phyloP scores from a whole-genome alignment of 2,888 invertebrate genomes.

The Drosophila glabriapex region DNA sequence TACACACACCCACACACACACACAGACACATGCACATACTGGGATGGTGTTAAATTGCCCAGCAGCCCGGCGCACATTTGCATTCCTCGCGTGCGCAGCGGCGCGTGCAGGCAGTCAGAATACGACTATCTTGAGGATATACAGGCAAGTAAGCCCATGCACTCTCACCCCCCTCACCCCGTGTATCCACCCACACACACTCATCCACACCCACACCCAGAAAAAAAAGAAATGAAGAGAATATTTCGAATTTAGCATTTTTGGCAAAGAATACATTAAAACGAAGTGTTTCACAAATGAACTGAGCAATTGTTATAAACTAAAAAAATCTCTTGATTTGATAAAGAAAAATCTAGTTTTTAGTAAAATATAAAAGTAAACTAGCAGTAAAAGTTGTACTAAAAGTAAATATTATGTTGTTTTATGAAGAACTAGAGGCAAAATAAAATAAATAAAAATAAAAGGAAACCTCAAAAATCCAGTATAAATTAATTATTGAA shows the following conservation, averaged over 20 bases:
- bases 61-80: constrained; percentile 67
- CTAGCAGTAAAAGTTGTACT: neutral
- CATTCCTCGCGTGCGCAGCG: constrained; percentile 62
- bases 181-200: fast-evolving
- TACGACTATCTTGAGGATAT: constrained; percentile 62
- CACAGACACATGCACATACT: neutral
- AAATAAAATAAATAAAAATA: neutral
- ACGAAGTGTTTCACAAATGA: neutral
- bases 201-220: neutral
- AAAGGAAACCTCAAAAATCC: fast-evolving
- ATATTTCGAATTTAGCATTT: neutral
- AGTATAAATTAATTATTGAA: neutral
- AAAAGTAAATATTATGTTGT: neutral
- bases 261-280: neutral
- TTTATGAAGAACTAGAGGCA: neutral
- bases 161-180: neutral
- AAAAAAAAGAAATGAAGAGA: neutral
- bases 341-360: neutral
- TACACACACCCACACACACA: neutral
- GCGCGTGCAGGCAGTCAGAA: constrained; percentile 49
- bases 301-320: neutral
- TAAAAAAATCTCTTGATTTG: neutral
- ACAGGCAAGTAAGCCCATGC: constrained; percentile 15
- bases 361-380: neutral
- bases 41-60: constrained; percentile 78